Evolutionary conservation across 2,113 vertebrate genomes (phyloP).

Genomic region (Monarcha castaneiventris): DNA sequence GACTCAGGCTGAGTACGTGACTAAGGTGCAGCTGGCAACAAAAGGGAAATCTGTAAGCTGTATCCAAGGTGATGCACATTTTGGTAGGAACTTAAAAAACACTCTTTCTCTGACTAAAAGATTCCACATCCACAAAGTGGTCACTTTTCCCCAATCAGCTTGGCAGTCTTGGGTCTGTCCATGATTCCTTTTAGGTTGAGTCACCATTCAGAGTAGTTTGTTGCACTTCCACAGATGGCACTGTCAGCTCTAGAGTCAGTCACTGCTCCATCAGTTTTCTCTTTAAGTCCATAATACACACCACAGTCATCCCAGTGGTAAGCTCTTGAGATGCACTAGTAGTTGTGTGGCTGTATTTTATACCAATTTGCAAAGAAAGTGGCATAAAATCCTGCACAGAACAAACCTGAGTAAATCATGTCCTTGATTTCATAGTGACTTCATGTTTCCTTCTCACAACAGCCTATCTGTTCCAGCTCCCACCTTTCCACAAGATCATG

Average conservation of each 20-base stretch:
- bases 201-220: background rate
- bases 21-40: background rate
- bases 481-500: background rate
- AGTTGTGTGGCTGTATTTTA: background rate
- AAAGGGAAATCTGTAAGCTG: background rate
- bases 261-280: background rate
- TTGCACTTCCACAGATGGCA: background rate
- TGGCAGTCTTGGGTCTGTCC: background rate
- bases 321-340: background rate
- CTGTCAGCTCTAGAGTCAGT: background rate
- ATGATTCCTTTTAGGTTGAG: background rate
- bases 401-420: background rate
- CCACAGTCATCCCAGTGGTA: background rate
- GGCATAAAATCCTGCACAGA: background rate
- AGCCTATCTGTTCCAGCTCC: background rate
- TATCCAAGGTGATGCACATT: background rate
- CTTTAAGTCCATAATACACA: background rate
- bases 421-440: background rate
- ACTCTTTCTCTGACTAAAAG: background rate
- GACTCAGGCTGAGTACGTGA: rapidly evolving
- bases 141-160: background rate
- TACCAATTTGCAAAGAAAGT: background rate
- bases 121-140: background rate
- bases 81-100: background rate
- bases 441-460: background rate